Evolutionary conservation across 2,797 vertebrate genomes (phyloP).

Genomic region (Pelodytes ibericus): DNA sequence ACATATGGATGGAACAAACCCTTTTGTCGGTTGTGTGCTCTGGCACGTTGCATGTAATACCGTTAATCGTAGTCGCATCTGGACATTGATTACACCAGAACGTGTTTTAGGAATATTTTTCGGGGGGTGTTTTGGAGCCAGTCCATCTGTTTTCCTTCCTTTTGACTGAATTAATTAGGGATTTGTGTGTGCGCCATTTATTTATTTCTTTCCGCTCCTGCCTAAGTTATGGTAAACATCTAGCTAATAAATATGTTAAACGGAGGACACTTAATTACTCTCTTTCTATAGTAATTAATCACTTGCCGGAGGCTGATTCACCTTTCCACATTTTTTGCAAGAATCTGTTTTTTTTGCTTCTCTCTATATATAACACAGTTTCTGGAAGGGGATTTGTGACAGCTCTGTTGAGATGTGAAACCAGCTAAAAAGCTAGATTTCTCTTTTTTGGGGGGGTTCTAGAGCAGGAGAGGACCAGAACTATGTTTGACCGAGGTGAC

Average conservation of each 20-base stretch:
- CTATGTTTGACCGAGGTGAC: no score
- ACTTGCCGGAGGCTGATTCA: conserved; percentile 6
- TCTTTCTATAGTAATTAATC: conserved; percentile 7
- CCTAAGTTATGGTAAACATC: conserved; percentile 7
- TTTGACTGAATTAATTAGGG: background rate
- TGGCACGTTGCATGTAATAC: background rate
- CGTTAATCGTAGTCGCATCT: background rate
- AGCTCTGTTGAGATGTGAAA: background rate
- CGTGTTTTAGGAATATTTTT: no score
- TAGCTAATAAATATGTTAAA: conserved; percentile 19
- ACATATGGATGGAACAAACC: background rate
- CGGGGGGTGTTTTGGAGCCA: background rate
- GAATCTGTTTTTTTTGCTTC: background rate
- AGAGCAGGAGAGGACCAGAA: no score
- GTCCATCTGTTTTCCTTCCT: background rate
- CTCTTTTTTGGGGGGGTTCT: no score
- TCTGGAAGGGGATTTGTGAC: background rate
- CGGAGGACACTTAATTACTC: background rate
- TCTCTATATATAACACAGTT: background rate
- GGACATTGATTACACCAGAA: background rate
- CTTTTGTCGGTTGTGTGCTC: background rate
- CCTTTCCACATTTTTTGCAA: background rate
- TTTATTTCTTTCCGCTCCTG: background rate
- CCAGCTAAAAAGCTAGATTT: no score
- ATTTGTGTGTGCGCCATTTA: background rate